Evolutionary conservation across 2,888 invertebrate genomes (phyloP).

Genomic region (Cyclophora albipunctata): DNA sequence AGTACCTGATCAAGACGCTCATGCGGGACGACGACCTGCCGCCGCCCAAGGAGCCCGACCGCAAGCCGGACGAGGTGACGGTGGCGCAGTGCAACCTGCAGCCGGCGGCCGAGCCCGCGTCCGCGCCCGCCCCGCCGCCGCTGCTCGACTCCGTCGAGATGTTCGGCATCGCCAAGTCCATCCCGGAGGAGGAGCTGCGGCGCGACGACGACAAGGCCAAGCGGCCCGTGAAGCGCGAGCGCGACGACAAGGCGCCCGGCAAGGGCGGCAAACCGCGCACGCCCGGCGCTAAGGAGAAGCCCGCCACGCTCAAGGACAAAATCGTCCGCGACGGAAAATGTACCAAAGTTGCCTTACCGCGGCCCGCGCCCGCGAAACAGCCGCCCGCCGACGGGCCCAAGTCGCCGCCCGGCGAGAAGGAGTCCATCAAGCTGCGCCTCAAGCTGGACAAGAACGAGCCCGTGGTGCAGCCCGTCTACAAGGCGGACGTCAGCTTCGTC

Average conservation of each 20-base stretch:
- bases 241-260: slow-evolving; percentile 44
- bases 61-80: slow-evolving; percentile 72
- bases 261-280: slow-evolving; percentile 60
- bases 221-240: slow-evolving; percentile 33
- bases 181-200: slow-evolving; percentile 41
- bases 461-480: slow-evolving; percentile 84
- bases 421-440: slow-evolving; percentile 87
- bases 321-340: slow-evolving; percentile 56
- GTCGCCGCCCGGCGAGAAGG: slow-evolving; percentile 68
- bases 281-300: slow-evolving; percentile 56
- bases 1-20: slow-evolving; percentile 92
- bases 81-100: slow-evolving; percentile 54
- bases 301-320: slow-evolving; percentile 56
- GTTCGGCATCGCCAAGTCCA: slow-evolving; percentile 71
- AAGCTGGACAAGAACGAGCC: slow-evolving; percentile 90
- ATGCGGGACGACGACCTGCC: slow-evolving; percentile 91
- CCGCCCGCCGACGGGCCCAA: slow-evolving; percentile 45
- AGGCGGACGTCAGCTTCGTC: slow-evolving; percentile 86
- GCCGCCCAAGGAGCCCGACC: slow-evolving; percentile 75
- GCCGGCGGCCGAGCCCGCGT: slow-evolving; percentile 29
- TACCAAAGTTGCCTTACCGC: slow-evolving; percentile 58
- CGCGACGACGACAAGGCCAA: slow-evolving; percentile 48
- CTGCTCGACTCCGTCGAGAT: slow-evolving; percentile 40
- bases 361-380: slow-evolving; percentile 40
- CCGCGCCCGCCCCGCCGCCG: slow-evolving; percentile 17